Percentiles rank a stretch among this genome's conserved stretches.
Conservation (phyloP, 1,140 invertebrate genomes). For the Battus philenor region DNA sequence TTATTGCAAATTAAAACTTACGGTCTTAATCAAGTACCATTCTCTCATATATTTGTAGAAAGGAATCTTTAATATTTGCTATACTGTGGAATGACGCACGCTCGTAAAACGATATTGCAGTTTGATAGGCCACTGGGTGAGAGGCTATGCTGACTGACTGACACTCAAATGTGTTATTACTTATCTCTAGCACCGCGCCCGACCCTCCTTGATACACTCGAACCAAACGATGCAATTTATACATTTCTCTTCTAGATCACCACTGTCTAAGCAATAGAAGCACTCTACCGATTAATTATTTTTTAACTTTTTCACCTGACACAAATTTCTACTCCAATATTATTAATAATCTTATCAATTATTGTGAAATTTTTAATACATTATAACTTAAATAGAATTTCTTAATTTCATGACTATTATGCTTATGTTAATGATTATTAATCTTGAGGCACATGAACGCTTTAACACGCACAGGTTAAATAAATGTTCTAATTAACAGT, state of each 20-base stretch:
- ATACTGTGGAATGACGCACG: slow-evolving; percentile 31
- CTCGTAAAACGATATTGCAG: slow-evolving; percentile 44
- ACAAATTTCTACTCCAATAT: too few species aligned
- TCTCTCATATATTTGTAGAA: too few species aligned
- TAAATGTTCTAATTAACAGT: too few species aligned
- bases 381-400: too few species aligned
- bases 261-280: not conserved
- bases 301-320: not conserved
- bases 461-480: too few species aligned
- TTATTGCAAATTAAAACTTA: too few species aligned
- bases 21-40: too few species aligned
- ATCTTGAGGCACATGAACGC: too few species aligned
- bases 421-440: too few species aligned
- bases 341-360: too few species aligned
- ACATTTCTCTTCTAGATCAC: slow-evolving; percentile 29
- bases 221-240: slow-evolving; percentile 32
- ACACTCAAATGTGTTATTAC: slow-evolving; percentile 41
- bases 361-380: too few species aligned
- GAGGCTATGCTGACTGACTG: slow-evolving; percentile 28
- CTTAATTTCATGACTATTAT: too few species aligned
- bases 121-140: slow-evolving; percentile 40
- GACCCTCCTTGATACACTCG: slow-evolving; percentile 17
- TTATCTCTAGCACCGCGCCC: slow-evolving; percentile 26
- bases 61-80: slow-evolving; percentile 32
- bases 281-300: slow-evolving; percentile 3